Conservation (phyloP, 2,113 vertebrate species). For the Himantopus leucocephalus region DNA sequence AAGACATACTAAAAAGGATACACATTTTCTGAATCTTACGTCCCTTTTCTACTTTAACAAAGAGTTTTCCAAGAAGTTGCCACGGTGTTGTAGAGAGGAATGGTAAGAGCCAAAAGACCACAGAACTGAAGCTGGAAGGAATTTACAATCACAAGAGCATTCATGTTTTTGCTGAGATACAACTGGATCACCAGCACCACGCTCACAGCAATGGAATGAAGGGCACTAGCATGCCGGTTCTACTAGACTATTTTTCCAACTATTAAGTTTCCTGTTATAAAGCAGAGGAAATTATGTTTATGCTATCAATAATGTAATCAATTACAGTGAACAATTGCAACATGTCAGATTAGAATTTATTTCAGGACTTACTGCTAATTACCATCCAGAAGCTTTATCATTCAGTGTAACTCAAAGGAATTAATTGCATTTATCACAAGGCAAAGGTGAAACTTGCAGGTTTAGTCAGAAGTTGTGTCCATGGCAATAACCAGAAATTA, state of each 20-base stretch:
- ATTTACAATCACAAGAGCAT: neutral
- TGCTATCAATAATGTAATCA: constrained; percentile 24
- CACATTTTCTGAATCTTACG: neutral
- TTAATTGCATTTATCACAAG: neutral
- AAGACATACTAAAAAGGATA: neutral
- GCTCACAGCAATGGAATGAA: neutral
- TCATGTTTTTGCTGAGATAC: neutral
- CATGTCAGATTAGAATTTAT: neutral
- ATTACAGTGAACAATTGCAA: neutral
- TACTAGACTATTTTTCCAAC: neutral
- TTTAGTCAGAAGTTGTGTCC: neutral
- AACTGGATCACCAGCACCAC: neutral
- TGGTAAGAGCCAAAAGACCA: neutral
- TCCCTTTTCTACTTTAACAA: neutral
- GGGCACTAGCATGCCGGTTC: neutral
- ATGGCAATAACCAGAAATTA: neutral
- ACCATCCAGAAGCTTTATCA: neutral
- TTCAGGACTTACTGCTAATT: constrained; percentile 19
- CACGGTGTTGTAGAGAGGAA: neutral
- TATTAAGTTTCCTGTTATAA: constrained; percentile 24
- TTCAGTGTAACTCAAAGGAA: neutral
- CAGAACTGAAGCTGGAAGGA: neutral
- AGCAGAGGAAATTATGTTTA: constrained; percentile 37
- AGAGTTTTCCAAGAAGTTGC: neutral
- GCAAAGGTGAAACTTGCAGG: neutral